Percentiles rank a stretch among this genome's conserved stretches.
These are phyloP conservation scores for Eupeodes corollae DNA, from an alignment of 1,140 invertebrate genomes.

Conservation along the genomic window DNA sequence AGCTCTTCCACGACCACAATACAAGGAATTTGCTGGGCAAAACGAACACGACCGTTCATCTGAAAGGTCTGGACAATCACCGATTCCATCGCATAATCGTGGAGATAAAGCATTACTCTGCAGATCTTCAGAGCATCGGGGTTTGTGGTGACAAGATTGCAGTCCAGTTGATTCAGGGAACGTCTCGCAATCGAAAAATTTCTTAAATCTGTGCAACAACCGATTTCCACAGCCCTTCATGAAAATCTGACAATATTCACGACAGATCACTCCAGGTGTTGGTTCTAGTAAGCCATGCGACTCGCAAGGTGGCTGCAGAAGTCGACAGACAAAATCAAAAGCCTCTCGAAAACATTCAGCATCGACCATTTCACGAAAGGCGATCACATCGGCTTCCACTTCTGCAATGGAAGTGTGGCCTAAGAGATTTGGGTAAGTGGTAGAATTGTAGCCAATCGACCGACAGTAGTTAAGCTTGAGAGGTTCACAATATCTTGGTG, in stretches of 20 bases:
- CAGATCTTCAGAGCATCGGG: constrained; percentile 59
- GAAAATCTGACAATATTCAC: constrained; percentile 75
- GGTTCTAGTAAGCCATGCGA: constrained; percentile 25
- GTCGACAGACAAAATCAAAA: constrained; percentile 74
- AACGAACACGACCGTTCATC: constrained; percentile 70
- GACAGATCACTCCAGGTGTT: constrained; percentile 48
- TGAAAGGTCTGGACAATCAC: constrained; percentile 71
- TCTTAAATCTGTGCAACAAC: constrained; percentile 54
- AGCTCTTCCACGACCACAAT: constrained; percentile 61
- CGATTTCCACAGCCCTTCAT: constrained; percentile 67
- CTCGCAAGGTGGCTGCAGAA: constrained; percentile 67
- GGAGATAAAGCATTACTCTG: constrained; percentile 58
- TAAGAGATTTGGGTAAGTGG: constrained; percentile 73
- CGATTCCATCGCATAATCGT: constrained; percentile 71
- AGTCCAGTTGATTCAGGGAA: constrained; percentile 68
- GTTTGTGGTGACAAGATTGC: constrained; percentile 61
- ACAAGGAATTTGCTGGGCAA: constrained; percentile 55
- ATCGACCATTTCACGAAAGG: constrained; percentile 74
- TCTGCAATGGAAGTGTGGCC: constrained; percentile 52
- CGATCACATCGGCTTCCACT: constrained; percentile 63
- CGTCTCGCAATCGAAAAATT: constrained; percentile 62
- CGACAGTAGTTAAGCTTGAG: constrained; percentile 59
- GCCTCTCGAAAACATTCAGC: constrained; percentile 76
- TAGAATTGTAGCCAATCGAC: constrained; percentile 62
- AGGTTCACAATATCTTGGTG: constrained; percentile 52